Evolutionary conservation across 2,888 invertebrate species (phyloP), one percentile per base, ranked within the genome.

Genomic region (Ochropleura plecta): DNA sequence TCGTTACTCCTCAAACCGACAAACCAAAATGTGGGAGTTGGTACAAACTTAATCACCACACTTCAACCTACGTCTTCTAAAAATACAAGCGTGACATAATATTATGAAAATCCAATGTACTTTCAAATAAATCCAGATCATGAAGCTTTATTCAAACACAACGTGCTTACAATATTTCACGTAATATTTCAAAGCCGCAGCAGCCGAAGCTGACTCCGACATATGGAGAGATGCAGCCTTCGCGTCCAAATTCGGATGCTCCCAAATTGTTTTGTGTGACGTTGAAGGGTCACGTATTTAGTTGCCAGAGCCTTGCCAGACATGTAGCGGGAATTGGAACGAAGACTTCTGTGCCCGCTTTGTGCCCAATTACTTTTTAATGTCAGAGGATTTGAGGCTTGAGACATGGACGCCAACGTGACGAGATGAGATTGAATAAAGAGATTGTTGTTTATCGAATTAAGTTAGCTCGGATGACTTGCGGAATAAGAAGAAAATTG

Each of bases 261-360:
- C 70, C 74, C 48, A 86, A 87, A 88, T 87, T 86, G 83, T 86
- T 80, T 84, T 74, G 84, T 79, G 71, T 88, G 88, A 84, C 81
- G 70, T 76, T 87, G 88, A 88, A 84, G 73, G 88, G 88, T 87
- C 88, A 88, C 88, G 88, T 87, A 81, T 79, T 82, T 76, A 81
- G 78, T 76, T 78, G 73, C 69, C 67, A 81, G 59, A 64, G 64
- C 69, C 77, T 81, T 85, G 67, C 57, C 83, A 85, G 71, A 85
- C 60, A 79, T 83, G 83, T 82, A 77, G 53, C 68, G 71, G 74
- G 72, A 79, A 81, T 81, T 74, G 79, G 73, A 71, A 78, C 60
- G 59, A 71, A 85, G 72, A 84, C 80, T 84, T 77, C 80, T 86
- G 70, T 76, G 70, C 70, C 57, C 69, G 44, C 70, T 64, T 62